Base-by-base conservation (phyloP, 2,113 vertebrate species). In the Sporophila hypoxantha region DNA sequence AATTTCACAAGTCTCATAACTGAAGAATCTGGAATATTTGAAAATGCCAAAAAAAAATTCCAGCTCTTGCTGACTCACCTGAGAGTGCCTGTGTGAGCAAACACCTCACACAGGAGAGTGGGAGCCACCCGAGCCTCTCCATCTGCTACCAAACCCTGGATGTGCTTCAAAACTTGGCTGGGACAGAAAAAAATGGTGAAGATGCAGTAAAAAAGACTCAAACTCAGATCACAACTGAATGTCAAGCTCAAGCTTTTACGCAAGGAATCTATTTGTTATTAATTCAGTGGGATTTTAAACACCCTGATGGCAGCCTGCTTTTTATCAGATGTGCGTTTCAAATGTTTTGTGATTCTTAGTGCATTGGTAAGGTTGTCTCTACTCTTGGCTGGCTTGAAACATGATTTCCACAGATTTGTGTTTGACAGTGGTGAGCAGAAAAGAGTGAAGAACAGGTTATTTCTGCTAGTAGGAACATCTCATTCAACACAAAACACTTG, bases 151-250 rank as follows among this genome's bases (percentile, higher is more conserved):
- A 37, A 60, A 44, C 14, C 8, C 32, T 64, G 41, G 11, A 17
- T 37, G n/a, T 7, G 11, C 55, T 39, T 64, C 34, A 37, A 64
- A 86, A 83, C 9, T n/a, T 39, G 9, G 25, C 34, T 14, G 42
- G 26, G n/a, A 17, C 14, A 22, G 27, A 64, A 67, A 49, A 16
- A 8, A 65, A 30, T 0, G 1, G 5, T 26, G 25, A 74, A 89
- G 39, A 4, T 39, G 12, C 0, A 0, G 26, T 3, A 41, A 36
- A 7, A 4, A 49, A 65, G 3, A 20, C 18, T 27, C 12, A 19
- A 4, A 20, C 19, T 49, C 46, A n/a, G 23, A 34, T 2, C 9
- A 87, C 11, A 73, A 39, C 0, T 44, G 3, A 61, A 21, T 50
- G 19, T 30, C 32, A 32, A 5, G 23, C 16, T 76, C 8, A 50